A percentile compares a stretch with the other conserved stretches of the same genome.
Conservation (phyloP, 2,797 vertebrate genomes). For the Mus minutoides region DNA sequence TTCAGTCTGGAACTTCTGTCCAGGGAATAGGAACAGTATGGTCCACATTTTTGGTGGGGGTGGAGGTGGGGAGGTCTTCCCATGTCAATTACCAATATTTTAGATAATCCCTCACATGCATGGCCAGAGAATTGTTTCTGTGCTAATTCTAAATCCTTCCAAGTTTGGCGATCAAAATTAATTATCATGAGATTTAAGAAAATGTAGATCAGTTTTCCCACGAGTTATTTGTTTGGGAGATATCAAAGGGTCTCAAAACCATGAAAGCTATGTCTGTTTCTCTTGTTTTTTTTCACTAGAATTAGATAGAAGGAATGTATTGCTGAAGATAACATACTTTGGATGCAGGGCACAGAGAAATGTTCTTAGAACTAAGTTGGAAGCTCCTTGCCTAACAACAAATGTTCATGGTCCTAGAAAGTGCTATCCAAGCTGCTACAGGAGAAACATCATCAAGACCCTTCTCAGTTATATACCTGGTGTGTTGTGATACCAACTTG, state of each 20-base stretch:
- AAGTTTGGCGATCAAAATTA: neutral
- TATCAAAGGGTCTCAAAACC: neutral
- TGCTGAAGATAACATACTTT: neutral
- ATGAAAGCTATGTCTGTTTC: neutral
- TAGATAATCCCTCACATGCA: neutral
- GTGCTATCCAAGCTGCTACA: neutral
- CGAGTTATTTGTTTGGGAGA: neutral
- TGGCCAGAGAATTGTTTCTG: neutral
- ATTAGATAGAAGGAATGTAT: neutral
- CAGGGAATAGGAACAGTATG: neutral
- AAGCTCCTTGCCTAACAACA: neutral
- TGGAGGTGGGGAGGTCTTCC: neutral
- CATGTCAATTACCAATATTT: neutral
- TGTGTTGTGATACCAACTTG: neutral
- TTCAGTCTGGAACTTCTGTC: neutral
- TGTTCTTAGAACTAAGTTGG: neutral
- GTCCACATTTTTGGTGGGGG: neutral
- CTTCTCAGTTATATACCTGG: neutral
- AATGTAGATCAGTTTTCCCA: neutral
- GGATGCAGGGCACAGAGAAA: neutral
- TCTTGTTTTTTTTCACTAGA: neutral
- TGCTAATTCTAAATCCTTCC: neutral
- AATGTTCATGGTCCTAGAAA: neutral
- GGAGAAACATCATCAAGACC: neutral
- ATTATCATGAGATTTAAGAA: neutral